Percentiles rank a stretch among this genome's conserved stretches.
These are phyloP conservation scores for Tetheella fluctuosa DNA, from an alignment of 2,888 invertebrate species.

Conservation along the genomic window DNA sequence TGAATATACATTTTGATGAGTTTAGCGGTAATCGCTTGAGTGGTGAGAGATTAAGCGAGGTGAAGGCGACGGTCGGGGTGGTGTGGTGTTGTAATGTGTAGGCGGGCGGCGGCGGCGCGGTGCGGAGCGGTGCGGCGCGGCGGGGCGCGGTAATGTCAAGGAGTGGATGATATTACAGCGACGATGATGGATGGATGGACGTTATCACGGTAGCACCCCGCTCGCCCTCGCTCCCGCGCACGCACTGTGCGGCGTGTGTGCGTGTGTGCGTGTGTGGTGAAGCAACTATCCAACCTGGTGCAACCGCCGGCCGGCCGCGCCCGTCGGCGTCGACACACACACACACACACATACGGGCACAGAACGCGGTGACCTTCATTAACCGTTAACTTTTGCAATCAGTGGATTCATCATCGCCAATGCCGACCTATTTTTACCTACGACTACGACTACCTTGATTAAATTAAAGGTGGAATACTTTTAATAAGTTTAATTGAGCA, in stretches of 20 bases:
- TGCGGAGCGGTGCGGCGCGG: background rate
- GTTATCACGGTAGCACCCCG: background rate
- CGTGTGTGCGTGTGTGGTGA: too few relatives aligned
- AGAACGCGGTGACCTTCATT: background rate
- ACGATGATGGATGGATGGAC: constrained; percentile 6
- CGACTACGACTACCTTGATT: background rate
- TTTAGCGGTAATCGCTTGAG: constrained; percentile 1
- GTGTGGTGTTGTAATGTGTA: too few relatives aligned
- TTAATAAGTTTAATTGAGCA: too few relatives aligned
- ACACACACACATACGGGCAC: background rate
- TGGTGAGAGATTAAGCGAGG: background rate
- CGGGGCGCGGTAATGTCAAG: background rate
- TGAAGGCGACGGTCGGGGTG: too few relatives aligned
- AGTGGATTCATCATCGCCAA: background rate
- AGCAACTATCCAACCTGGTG: too few relatives aligned
- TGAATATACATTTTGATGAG: background rate
- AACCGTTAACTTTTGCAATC: constrained; percentile 3
- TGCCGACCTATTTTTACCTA: background rate
- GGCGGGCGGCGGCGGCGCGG: background rate
- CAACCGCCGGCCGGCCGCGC: too few relatives aligned
- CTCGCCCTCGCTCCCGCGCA: background rate
- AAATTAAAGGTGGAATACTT: too few relatives aligned
- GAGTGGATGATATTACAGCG: constrained; percentile 1
- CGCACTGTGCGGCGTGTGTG: background rate
- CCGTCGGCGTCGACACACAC: background rate